phyloP scores from a whole-genome alignment of 2,113 vertebrate species.

The Meriones unguiculatus region DNA sequence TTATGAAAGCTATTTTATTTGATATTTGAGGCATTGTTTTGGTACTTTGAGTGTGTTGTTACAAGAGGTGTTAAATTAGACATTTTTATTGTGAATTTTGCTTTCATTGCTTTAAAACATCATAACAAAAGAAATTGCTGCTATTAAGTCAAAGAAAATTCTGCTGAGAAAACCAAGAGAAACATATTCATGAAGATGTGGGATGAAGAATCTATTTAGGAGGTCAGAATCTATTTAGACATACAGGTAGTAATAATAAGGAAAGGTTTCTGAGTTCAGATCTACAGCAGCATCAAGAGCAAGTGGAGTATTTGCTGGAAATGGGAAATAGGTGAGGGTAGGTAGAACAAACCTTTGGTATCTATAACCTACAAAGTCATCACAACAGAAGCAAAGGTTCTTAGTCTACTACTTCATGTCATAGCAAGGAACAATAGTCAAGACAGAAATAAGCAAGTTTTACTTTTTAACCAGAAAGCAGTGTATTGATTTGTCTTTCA shows the following conservation, averaged over 20 bases:
- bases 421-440: not conserved
- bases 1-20: not conserved
- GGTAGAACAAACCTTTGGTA: conserved; percentile 11
- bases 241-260: not conserved
- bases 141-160: not conserved
- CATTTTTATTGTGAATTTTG: not conserved
- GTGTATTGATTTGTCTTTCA: not conserved
- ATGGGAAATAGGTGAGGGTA: conserved; percentile 69
- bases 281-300: not conserved
- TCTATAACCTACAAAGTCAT: not conserved
- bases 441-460: conserved; percentile 10
- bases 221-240: not conserved
- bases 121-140: not conserved
- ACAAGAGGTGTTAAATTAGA: not conserved
- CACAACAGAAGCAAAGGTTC: not conserved
- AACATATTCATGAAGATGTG: not conserved
- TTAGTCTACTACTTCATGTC: not conserved
- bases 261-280: not conserved
- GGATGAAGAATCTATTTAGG: not conserved
- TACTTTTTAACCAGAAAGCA: not conserved
- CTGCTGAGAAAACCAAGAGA: not conserved
- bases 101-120: not conserved
- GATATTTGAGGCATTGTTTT: not conserved
- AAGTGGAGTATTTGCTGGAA: not conserved
- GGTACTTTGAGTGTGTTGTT: not conserved